Percentiles rank a stretch among this genome's conserved stretches.
These are phyloP conservation scores for Esox masquinongy DNA, from an alignment of 2,797 vertebrate species.

Conservation along the genomic window DNA sequence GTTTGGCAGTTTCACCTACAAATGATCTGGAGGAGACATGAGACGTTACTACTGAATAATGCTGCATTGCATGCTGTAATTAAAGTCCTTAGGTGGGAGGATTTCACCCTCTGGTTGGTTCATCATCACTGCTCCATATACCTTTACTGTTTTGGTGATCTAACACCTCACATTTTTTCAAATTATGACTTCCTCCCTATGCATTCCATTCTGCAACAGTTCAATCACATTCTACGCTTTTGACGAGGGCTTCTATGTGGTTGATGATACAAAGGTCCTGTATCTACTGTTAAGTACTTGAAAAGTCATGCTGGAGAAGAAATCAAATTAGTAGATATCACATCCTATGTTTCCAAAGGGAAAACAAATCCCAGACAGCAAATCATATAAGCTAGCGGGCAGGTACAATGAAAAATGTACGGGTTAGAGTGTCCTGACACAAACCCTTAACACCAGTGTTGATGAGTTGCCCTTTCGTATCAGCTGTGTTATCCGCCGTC, in stretches of 20 bases:
- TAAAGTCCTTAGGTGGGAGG: not conserved
- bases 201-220: not conserved
- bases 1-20: not conserved
- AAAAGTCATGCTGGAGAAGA: not conserved
- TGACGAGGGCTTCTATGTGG: not conserved
- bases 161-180: not conserved
- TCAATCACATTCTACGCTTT: not conserved
- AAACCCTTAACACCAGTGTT: not conserved
- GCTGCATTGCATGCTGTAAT: not conserved
- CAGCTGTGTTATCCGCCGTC: not conserved
- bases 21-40: not conserved
- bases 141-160: constrained; percentile 3
- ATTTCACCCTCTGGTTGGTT: not conserved
- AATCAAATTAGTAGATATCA: not conserved
- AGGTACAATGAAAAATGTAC: not conserved
- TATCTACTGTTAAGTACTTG: not conserved
- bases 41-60: not conserved
- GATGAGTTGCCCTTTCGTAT: not conserved
- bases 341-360: not conserved
- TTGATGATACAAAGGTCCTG: not conserved
- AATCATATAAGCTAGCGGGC: not conserved
- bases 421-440: not conserved
- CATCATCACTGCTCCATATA: constrained; percentile 4
- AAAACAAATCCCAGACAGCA: not conserved
- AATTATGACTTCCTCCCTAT: not conserved